Base-by-base conservation (phyloP, 2,113 vertebrate genomes). In the Hippolais icterina region DNA sequence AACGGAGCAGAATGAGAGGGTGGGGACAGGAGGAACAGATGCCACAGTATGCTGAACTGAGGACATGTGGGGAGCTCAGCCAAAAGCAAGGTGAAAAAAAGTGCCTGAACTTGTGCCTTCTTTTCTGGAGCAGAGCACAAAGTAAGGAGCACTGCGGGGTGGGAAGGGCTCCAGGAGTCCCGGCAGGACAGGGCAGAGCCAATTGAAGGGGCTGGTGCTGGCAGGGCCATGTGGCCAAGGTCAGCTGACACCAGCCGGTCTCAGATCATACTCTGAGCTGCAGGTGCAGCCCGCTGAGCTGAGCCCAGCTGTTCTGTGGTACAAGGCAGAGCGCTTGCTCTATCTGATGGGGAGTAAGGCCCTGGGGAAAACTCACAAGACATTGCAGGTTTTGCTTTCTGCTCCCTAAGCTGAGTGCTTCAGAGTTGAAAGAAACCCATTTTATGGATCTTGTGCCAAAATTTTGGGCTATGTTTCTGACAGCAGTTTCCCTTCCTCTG, bases 301-400 rank as follows among this genome's bases (percentile, higher is more conserved):
- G 5, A 42, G 37, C 27, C 8, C 0, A 0, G 23, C 53, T 44
- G 31, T 10, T 37, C 57, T 28, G 46, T 33, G 7, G 4, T 1
- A 2, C 7, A 11, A 56, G 42, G 61, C 74, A 69, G 49, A 59
- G 54, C 15, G 9, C 22, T 46, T 29, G 7, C 35, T 29, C 72
- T 1, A 0, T 20, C 35, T 2, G 0, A 4, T 0, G 12, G 31
- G 35, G 29, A 54, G 8, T 5, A 5, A 42, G 49, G 74, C 33
- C 3, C 3, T 7, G 6, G 41, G 33, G 9, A 19, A 9, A 50
- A 15, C 11, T 5, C 13, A 15, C 49, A n/a, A 13, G 35, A 4
- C 29, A 25, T 0, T 4, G 17, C 28, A 15, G 56, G 29, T 52
- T 82, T 33, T 65, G 27, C 65, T 71, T 19, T 4, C 20, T 21